phyloP scores from a whole-genome alignment of 1,140 invertebrate genomes.

The Drosophila navojoa region DNA sequence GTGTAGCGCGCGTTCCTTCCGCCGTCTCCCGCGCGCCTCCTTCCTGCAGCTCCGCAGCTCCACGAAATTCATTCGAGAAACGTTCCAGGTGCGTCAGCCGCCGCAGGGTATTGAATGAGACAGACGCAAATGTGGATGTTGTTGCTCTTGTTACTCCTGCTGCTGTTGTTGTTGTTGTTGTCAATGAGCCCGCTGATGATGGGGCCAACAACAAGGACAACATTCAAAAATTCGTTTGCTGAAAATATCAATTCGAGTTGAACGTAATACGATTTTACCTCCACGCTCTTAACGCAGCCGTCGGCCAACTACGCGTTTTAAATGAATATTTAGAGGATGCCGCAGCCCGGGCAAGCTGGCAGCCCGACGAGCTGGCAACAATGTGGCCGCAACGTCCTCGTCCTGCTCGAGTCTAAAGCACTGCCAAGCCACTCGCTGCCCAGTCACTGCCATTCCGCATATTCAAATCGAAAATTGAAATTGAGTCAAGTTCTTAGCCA shows the following conservation, averaged over 20 bases:
- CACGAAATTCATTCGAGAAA: constrained; percentile 68
- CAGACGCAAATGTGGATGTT: constrained; percentile 11
- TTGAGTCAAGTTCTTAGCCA: constrained; percentile 4
- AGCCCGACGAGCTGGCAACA: constrained; percentile 7
- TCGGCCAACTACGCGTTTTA: constrained; percentile 50
- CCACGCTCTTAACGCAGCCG: constrained; percentile 20
- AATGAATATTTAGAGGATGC: constrained; percentile 62
- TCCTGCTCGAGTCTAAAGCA: not conserved
- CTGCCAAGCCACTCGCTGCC: not conserved
- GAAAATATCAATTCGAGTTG: constrained; percentile 75
- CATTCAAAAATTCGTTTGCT: constrained; percentile 63
- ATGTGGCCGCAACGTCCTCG: constrained; percentile 23
- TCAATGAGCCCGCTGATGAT: constrained; percentile 49
- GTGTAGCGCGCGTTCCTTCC: not conserved
- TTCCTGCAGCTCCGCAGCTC: constrained; percentile 22
- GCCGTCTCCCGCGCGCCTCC: too few species aligned
- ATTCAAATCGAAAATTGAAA: constrained; percentile 3
- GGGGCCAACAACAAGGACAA: constrained; percentile 39
- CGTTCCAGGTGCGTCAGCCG: constrained; percentile 62
- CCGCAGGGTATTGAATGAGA: constrained; percentile 30
- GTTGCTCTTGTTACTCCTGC: too few species aligned
- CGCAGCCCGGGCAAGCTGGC: constrained; percentile 14
- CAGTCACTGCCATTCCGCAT: not conserved
- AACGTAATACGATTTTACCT: constrained; percentile 72
- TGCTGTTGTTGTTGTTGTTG: constrained; percentile 15